Conservation (phyloP, 2,888 invertebrate species). For the Aporophyla lueneburgensis region DNA sequence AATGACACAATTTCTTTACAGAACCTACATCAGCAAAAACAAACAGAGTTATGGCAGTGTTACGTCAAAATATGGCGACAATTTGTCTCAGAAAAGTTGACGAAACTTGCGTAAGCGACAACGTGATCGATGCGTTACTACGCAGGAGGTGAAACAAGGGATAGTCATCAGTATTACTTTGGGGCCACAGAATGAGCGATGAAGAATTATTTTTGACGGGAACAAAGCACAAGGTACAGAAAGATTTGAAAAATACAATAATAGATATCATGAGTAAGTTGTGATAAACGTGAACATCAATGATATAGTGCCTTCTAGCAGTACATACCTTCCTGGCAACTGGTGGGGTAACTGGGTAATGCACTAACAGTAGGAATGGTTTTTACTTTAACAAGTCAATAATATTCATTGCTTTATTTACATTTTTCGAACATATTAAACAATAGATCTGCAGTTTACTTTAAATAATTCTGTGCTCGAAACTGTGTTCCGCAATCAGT, state of each 20-base stretch:
- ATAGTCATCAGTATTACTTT: conserved; percentile 69
- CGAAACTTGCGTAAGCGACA: conserved; percentile 41
- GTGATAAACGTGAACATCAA: too few species aligned
- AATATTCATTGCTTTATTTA: too few species aligned
- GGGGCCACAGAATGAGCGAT: conserved; percentile 59
- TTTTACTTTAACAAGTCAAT: too few species aligned
- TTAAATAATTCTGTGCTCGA: too few species aligned
- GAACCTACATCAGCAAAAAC: conserved; percentile 53
- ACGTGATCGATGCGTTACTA: conserved; percentile 77
- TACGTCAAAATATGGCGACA: conserved; percentile 53
- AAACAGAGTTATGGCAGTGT: conserved; percentile 57
- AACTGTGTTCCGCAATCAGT: too few species aligned
- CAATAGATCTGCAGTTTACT: too few species aligned
- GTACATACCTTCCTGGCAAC: too few species aligned
- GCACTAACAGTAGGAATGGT: too few species aligned
- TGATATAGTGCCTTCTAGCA: background rate
- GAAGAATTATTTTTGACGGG: background rate
- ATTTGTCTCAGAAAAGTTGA: conserved; percentile 55
- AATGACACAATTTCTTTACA: conserved; percentile 27
- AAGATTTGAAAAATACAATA: background rate
- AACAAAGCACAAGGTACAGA: background rate
- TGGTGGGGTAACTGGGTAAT: too few species aligned
- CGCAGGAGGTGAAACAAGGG: conserved; percentile 73
- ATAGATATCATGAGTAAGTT: too few species aligned
- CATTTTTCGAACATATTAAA: too few species aligned